These are phyloP conservation scores for Oreortyx pictus DNA, from an alignment of 2,797 vertebrate genomes.

Conservation along the genomic window DNA sequence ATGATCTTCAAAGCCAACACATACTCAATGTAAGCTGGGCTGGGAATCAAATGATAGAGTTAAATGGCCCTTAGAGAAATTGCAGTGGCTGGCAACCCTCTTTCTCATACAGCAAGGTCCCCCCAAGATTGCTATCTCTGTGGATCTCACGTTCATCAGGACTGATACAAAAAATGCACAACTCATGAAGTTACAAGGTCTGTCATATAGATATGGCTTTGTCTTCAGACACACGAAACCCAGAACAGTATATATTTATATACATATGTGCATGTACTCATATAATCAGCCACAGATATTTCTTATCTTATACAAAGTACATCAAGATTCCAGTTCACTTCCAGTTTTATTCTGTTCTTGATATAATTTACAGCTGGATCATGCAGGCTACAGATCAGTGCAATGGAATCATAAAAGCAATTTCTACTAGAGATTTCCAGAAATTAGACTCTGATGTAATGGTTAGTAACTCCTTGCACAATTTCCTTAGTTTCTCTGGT, in stretches of 20 bases:
- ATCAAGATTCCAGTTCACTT: neutral
- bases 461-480: neutral
- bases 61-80: neutral
- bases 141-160: neutral
- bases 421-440: neutral
- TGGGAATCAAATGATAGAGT: neutral
- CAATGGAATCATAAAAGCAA: neutral
- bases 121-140: neutral
- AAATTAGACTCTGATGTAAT: neutral
- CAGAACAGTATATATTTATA: neutral
- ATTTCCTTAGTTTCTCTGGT: neutral
- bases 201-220: rapidly evolving
- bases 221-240: neutral
- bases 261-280: neutral
- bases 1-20: neutral
- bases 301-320: neutral
- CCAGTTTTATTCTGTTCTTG: neutral
- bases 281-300: neutral
- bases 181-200: neutral
- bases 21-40: neutral
- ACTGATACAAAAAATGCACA: neutral
- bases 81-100: neutral
- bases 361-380: neutral
- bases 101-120: neutral
- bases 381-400: neutral